Evolutionary conservation across 2,797 vertebrate genomes (phyloP).

Genomic region (Epinephelus awoara): DNA sequence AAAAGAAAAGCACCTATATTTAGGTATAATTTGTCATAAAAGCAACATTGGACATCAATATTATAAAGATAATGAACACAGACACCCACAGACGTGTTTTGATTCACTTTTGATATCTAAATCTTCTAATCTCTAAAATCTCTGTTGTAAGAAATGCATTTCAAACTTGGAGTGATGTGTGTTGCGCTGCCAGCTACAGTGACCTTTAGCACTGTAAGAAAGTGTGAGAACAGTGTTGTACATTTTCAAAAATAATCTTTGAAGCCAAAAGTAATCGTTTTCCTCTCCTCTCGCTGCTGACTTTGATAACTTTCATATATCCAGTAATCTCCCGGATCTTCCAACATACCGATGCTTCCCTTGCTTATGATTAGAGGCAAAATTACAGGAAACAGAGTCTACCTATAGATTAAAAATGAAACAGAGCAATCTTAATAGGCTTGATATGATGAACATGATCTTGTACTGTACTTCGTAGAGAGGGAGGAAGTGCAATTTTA

Average conservation of each 20-base stretch:
- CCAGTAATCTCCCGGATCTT: conserved; percentile 34
- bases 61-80: no score
- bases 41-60: not conserved
- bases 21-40: not conserved
- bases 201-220: not conserved
- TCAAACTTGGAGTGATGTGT: not conserved
- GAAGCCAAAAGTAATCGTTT: not conserved
- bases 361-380: conserved; percentile 15
- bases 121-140: conserved; percentile 6
- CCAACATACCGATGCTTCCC: conserved; percentile 1
- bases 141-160: not conserved
- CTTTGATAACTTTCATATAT: conserved; percentile 12
- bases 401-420: conserved; percentile 33
- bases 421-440: conserved; percentile 33
- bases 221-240: conserved; percentile 6
- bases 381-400: conserved; percentile 13
- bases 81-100: no score
- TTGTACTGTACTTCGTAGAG: conserved; percentile 31
- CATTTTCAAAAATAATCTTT: conserved; percentile 17
- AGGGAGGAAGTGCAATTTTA: conserved; percentile 48
- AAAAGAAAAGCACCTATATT: not conserved
- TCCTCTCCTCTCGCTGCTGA: not conserved
- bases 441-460: conserved; percentile 56
- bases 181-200: not conserved
- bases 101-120: not conserved